These are phyloP conservation scores for Phenacoccus solenopsis DNA, from an alignment of 1,140 invertebrate species.

Conservation along the genomic window DNA sequence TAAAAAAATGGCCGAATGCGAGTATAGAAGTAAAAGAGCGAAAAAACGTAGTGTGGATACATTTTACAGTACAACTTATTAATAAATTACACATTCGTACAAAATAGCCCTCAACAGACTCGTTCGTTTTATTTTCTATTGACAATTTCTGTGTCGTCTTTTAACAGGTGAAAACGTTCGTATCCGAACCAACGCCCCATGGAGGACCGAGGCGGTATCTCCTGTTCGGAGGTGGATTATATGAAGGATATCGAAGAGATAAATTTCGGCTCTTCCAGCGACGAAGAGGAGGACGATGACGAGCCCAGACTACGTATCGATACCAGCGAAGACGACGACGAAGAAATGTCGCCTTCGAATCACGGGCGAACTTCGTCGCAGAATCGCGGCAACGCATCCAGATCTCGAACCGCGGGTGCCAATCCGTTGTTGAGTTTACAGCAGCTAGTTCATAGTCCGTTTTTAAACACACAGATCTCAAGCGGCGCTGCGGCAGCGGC, in stretches of 20 bases:
- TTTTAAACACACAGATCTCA: constrained; percentile 6
- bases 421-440: constrained; percentile 5
- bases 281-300: not conserved
- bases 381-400: not conserved
- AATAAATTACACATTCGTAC: too few species aligned
- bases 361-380: not conserved
- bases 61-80: too few species aligned
- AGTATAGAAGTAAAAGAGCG: too few species aligned
- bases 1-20: too few species aligned
- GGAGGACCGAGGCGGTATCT: not conserved
- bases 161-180: too few species aligned
- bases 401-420: not conserved
- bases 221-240: not conserved
- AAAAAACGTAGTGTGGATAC: too few species aligned
- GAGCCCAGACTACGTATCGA: not conserved
- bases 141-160: too few species aligned
- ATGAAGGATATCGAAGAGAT: not conserved
- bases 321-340: not conserved
- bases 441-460: not conserved
- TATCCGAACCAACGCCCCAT: not conserved
- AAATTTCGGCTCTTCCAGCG: not conserved
- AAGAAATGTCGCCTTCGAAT: not conserved
- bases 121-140: too few species aligned
- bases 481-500: too few species aligned
- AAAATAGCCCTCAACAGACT: too few species aligned